phyloP scores from a whole-genome alignment of 2,797 vertebrate genomes.

The Pantherophis alleghaniensis region DNA sequence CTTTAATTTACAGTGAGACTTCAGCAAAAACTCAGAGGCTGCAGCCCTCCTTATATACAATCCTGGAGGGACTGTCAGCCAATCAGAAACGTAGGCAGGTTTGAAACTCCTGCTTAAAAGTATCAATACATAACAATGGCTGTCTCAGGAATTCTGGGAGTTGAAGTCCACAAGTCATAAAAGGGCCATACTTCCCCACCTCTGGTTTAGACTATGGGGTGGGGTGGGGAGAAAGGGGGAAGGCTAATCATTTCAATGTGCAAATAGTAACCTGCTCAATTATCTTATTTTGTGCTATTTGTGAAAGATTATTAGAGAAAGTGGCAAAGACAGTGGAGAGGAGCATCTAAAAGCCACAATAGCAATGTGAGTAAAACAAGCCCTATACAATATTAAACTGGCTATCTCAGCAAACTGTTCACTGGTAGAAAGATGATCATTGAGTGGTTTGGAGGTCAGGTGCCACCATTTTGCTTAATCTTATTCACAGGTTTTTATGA shows the following conservation, averaged over 20 bases:
- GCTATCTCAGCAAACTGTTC: not conserved
- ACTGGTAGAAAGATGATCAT: not conserved
- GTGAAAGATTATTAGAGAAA: not conserved
- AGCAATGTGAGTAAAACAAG: not conserved
- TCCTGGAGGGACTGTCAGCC: too few species aligned
- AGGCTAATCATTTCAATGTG: not conserved
- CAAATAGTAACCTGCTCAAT: not conserved
- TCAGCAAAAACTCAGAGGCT: too few species aligned
- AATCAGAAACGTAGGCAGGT: too few species aligned
- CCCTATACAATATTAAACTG: not conserved
- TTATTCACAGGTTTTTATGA: not conserved
- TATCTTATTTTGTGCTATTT: not conserved
- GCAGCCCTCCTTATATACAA: too few species aligned
- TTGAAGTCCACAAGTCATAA: not conserved
- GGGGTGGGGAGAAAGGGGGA: not conserved
- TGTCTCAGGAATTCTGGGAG: not conserved
- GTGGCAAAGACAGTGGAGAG: not conserved
- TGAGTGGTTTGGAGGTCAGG: not conserved
- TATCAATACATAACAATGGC: too few species aligned
- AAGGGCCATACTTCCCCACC: not conserved
- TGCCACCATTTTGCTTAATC: not conserved
- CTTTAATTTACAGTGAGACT: too few species aligned
- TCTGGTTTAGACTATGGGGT: not conserved
- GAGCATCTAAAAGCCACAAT: not conserved
- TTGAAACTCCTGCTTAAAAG: too few species aligned